Evolutionary conservation across 2,113 vertebrate genomes (phyloP).

Genomic region (Enhydra lutris): DNA sequence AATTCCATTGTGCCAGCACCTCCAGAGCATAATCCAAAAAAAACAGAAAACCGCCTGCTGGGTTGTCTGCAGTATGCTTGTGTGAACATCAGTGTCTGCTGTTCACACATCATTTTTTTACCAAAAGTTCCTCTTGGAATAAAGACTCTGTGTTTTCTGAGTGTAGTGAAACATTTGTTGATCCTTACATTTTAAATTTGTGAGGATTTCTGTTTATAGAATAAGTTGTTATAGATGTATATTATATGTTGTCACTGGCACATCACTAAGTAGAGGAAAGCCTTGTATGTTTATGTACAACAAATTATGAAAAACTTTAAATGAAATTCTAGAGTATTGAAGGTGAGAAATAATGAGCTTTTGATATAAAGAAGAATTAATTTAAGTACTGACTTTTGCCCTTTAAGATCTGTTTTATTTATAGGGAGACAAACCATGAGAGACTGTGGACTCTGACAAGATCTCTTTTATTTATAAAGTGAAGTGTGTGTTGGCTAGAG

Average conservation of each 20-base stretch:
- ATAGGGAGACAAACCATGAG: background rate
- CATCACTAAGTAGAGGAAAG: constrained; percentile 44
- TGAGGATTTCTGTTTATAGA: constrained; percentile 69
- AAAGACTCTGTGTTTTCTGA: constrained; percentile 82
- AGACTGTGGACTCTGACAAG: too few species aligned
- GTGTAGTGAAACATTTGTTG: constrained; percentile 74
- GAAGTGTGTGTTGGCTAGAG: constrained; percentile 32
- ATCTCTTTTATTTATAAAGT: constrained; percentile 37
- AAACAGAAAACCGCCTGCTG: constrained; percentile 82
- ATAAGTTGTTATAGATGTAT: constrained; percentile 45
- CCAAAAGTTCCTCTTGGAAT: constrained; percentile 81
- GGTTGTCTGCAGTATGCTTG: constrained; percentile 80
- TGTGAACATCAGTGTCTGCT: constrained; percentile 85
- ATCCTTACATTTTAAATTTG: constrained; percentile 72
- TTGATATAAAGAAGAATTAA: constrained; percentile 39
- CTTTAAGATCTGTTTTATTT: constrained; percentile 47
- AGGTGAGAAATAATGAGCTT: constrained; percentile 46
- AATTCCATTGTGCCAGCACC: constrained; percentile 85
- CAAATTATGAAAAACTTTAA: constrained; percentile 31
- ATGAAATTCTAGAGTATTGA: background rate
- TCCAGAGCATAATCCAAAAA: constrained; percentile 83
- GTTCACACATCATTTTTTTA: constrained; percentile 82
- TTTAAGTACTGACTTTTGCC: constrained; percentile 51
- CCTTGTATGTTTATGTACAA: background rate
- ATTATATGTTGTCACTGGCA: constrained; percentile 63